These are phyloP conservation scores for Mormyrus hasselquistii DNA, from an alignment of 2,797 vertebrate genomes.

Conservation along the genomic window DNA sequence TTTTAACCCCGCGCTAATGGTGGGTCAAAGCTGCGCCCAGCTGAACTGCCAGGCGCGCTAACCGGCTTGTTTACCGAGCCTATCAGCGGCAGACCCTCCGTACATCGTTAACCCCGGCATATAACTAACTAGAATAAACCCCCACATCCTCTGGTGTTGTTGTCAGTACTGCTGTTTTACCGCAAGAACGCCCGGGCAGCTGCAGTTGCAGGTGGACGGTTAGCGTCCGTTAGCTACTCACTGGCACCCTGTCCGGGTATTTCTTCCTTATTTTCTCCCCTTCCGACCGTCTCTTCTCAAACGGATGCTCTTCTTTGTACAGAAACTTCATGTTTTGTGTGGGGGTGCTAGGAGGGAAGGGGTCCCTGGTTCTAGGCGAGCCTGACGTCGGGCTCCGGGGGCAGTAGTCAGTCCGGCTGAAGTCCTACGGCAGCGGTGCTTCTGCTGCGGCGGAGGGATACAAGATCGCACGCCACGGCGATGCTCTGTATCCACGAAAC, in stretches of 20 bases:
- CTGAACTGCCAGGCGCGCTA: not conserved
- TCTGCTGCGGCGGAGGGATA: not conserved
- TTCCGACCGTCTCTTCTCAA: constrained; percentile 81
- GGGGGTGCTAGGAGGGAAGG: not conserved
- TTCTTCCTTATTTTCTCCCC: constrained; percentile 84
- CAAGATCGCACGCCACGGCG: not conserved
- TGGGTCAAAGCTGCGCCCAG: not conserved
- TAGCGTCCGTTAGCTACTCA: constrained; percentile 49
- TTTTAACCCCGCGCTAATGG: not conserved
- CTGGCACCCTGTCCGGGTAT: constrained; percentile 78
- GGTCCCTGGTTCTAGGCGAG: not conserved
- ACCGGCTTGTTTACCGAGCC: not conserved
- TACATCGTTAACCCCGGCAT: not conserved
- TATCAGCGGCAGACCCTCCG: not conserved
- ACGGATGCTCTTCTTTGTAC: constrained; percentile 80
- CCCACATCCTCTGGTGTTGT: not conserved
- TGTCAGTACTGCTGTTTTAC: not conserved
- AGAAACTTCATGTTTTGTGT: constrained; percentile 71
- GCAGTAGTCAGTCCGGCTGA: not conserved
- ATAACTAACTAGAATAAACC: not conserved
- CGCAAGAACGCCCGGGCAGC: not conserved
- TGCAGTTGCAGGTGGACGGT: not conserved
- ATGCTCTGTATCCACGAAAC: not conserved
- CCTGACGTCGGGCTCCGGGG: not conserved
- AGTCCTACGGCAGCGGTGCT: not conserved